A percentile compares a stretch with the other conserved stretches of the same genome.
These are phyloP conservation scores for Anguilla megastoma DNA, from an alignment of 2,797 vertebrate species.

Conservation along the genomic window DNA sequence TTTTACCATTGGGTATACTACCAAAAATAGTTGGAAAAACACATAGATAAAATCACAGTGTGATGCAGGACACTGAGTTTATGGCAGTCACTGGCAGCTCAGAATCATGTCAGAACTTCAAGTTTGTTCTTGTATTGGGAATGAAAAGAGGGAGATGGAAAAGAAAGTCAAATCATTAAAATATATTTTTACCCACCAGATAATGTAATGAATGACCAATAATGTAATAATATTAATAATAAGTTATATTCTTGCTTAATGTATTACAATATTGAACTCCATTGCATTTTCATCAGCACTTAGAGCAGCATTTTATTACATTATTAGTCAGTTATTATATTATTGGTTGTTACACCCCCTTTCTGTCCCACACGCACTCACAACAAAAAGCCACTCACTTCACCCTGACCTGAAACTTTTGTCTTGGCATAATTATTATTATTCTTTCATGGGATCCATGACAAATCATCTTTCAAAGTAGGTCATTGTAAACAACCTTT, in stretches of 20 bases:
- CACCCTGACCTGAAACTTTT: conserved; percentile 3
- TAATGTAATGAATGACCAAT: too few relatives aligned
- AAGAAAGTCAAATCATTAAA: too few relatives aligned
- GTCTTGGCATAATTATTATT: not conserved
- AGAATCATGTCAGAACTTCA: too few relatives aligned
- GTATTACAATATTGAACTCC: not conserved
- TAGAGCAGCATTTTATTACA: not conserved
- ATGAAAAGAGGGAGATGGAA: too few relatives aligned
- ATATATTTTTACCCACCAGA: too few relatives aligned
- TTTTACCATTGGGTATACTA: not conserved
- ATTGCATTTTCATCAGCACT: not conserved
- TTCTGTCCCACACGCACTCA: not conserved
- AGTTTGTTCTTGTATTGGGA: too few relatives aligned
- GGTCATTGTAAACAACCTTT: conserved; percentile 13
- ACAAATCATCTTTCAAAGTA: conserved; percentile 15
- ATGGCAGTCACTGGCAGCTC: too few relatives aligned
- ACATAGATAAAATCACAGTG: too few relatives aligned
- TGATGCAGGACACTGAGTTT: too few relatives aligned
- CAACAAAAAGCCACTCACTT: not conserved
- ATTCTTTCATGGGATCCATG: conserved; percentile 12
- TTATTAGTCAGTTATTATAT: not conserved
- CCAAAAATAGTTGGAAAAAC: too few relatives aligned
- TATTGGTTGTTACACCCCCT: not conserved
- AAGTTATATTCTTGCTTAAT: not conserved
- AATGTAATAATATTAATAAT: too few relatives aligned